These are phyloP conservation scores for Mesembrinibis cayennensis DNA, from an alignment of 2,113 vertebrate genomes.

Conservation along the genomic window DNA sequence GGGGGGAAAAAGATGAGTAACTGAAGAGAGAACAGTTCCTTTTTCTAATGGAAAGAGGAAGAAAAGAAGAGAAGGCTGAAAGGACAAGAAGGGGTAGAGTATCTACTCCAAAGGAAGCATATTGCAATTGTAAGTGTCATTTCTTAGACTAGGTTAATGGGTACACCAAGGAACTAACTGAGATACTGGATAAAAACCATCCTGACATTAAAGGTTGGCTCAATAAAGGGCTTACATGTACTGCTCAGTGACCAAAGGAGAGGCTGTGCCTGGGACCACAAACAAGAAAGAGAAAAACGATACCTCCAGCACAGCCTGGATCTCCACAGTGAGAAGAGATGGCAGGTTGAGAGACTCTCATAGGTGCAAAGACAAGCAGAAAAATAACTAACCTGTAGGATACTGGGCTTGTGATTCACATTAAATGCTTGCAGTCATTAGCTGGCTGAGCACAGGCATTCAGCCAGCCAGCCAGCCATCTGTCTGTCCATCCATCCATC, in stretches of 20 bases:
- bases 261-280: not conserved
- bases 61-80: not conserved
- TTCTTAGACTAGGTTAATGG: not conserved
- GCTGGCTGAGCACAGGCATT: not conserved
- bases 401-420: not conserved
- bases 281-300: not conserved
- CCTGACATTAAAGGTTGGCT: not conserved
- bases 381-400: not conserved
- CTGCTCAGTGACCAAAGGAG: not conserved
- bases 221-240: not conserved
- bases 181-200: not conserved
- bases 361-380: not conserved
- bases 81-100: not conserved
- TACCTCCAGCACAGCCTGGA: not conserved
- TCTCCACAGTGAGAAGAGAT: not conserved
- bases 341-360: not conserved
- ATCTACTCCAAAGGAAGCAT: not conserved
- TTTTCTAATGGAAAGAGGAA: not conserved
- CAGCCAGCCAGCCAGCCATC: fast-evolving
- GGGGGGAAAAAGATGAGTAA: not conserved
- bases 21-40: not conserved
- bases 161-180: not conserved
- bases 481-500: not conserved
- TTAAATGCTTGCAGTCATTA: not conserved
- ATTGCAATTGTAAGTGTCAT: not conserved